These are phyloP conservation scores for Haliclona indistincta DNA, from an alignment of 37 sponge, comb jelly and placozoan species.

Conservation along the genomic window DNA sequence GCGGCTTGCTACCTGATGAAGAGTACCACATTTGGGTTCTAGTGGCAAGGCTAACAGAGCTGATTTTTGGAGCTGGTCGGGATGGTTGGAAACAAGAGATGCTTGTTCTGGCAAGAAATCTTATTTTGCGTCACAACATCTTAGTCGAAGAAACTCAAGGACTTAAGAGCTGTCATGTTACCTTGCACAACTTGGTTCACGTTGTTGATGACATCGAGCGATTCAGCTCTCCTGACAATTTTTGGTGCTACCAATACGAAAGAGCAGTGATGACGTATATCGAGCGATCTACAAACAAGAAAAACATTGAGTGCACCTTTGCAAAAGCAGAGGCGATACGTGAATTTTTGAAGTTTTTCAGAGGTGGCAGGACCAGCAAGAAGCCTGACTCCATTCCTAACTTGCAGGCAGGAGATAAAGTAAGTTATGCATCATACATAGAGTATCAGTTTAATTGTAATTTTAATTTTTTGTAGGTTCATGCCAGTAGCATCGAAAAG, in stretches of 20 bases:
- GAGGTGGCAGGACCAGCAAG: too few relatives aligned
- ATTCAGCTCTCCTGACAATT: conserved; percentile 47
- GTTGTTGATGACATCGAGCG: conserved; percentile 30
- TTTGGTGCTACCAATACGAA: conserved; percentile 45
- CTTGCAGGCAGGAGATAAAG: too few relatives aligned
- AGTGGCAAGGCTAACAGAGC: conserved; percentile 27
- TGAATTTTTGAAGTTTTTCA: conserved; percentile 35
- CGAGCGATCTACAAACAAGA: conserved; percentile 31
- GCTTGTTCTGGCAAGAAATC: conserved; percentile 4
- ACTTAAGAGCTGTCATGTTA: conserved; percentile 21
- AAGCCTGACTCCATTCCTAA: too few relatives aligned
- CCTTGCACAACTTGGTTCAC: conserved; percentile 36
- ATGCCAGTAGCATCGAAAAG: neutral
- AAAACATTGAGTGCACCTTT: conserved; percentile 28
- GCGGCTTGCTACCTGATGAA: conserved; percentile 10
- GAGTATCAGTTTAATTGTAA: neutral
- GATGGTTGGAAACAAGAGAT: conserved; percentile 11
- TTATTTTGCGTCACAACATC: conserved; percentile 38
- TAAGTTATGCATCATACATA: neutral
- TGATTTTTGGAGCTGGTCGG: conserved; percentile 25
- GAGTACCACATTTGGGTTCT: conserved; percentile 29
- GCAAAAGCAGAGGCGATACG: conserved; percentile 24
- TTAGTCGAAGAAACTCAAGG: conserved; percentile 29
- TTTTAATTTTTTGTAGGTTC: neutral
- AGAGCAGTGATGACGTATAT: conserved; percentile 30